Percentiles rank a stretch among this genome's conserved stretches.
phyloP scores from a whole-genome alignment of 30 jellyfish, hydroid and myxozoan species.

The Rhopilema esculentum region DNA sequence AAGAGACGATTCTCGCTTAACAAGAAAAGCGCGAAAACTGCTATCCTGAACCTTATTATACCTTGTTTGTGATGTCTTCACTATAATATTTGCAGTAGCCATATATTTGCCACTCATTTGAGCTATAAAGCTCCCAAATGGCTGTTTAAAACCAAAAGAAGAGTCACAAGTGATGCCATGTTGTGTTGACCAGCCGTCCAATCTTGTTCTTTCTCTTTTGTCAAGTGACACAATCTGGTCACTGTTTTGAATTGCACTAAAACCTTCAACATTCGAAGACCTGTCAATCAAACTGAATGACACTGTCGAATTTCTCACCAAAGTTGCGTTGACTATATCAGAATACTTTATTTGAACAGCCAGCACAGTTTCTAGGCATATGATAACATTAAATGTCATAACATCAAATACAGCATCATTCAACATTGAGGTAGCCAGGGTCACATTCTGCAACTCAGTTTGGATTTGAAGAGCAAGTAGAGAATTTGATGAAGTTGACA shows the following conservation, averaged over 20 bases:
- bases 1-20: too few relatives aligned
- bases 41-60: neutral
- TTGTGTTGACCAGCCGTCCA: conserved; percentile 53
- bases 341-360: neutral
- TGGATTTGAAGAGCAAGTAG: neutral
- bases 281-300: conserved; percentile 37
- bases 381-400: conserved; percentile 14
- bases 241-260: conserved; percentile 57
- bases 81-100: conserved; percentile 39
- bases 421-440: neutral
- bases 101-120: conserved; percentile 39
- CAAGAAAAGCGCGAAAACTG: too few relatives aligned
- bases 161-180: conserved; percentile 38
- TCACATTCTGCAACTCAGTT: neutral
- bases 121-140: conserved; percentile 50
- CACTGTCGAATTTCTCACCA: conserved; percentile 7
- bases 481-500: neutral
- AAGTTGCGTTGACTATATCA: conserved; percentile 3
- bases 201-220: neutral
- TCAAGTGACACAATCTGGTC: conserved; percentile 1
- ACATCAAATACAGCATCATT: neutral
- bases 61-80: conserved; percentile 17
- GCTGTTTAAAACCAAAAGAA: conserved; percentile 49
- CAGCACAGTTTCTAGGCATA: conserved; percentile 8
- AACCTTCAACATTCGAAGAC: conserved; percentile 49